A percentile compares a stretch with the other conserved stretches of the same genome.
Evolutionary conservation across 2,113 vertebrate genomes (phyloP).

Genomic region (Galeopterus variegatus): DNA sequence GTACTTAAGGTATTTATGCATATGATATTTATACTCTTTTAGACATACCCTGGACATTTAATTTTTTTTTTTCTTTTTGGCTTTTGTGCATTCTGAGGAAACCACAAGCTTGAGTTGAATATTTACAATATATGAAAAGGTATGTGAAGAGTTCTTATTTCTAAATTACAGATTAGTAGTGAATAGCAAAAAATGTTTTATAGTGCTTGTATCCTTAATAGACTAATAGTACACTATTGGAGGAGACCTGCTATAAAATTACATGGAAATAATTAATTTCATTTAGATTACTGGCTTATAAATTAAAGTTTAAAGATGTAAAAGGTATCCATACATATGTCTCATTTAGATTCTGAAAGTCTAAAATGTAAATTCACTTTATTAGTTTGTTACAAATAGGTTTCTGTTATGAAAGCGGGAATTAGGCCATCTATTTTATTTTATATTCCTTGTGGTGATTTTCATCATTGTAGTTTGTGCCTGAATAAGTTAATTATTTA

Average conservation of each 20-base stretch:
- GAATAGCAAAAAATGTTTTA: slow-evolving; percentile 42
- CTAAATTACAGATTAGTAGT: not conserved
- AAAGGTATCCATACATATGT: not conserved
- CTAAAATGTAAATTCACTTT: not conserved
- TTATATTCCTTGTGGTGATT: not conserved
- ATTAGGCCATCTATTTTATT: not conserved
- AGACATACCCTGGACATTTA: not conserved
- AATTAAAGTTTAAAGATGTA: not conserved
- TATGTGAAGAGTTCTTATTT: slow-evolving; percentile 12
- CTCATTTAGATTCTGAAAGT: not conserved
- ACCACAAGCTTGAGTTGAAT: slow-evolving; percentile 24
- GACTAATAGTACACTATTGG: not conserved
- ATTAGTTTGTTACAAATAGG: not conserved
- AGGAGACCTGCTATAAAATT: not conserved
- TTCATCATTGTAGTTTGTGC: not conserved
- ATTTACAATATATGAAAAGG: not conserved
- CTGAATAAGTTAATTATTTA: slow-evolving; percentile 20
- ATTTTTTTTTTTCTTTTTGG: slow-evolving; percentile 43
- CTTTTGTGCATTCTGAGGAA: slow-evolving; percentile 41
- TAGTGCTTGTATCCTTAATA: not conserved
- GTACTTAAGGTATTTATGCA: not conserved
- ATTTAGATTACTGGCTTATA: not conserved
- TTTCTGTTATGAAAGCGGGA: not conserved
- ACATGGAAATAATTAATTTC: slow-evolving; percentile 32
- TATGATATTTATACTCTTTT: slow-evolving; percentile 46